phyloP scores from a whole-genome alignment of 2,888 invertebrate species.

The Argyra leucocephala region DNA sequence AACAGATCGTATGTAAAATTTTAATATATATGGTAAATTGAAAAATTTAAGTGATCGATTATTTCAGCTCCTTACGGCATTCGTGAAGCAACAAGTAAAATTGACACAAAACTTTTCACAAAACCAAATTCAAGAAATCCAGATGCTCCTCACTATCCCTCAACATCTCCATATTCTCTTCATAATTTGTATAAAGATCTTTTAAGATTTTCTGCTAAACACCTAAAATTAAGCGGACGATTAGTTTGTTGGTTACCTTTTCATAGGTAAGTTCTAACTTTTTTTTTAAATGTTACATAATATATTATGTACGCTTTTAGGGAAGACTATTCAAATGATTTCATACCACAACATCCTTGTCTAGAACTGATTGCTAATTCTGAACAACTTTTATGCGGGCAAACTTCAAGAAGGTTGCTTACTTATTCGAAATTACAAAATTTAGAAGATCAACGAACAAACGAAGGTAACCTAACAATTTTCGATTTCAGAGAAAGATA shows the following conservation, averaged over 20 bases:
- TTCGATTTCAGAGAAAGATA: constrained; percentile 49
- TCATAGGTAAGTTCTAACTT: constrained; percentile 51
- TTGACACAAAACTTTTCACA: constrained; percentile 41
- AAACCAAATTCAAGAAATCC: constrained; percentile 54
- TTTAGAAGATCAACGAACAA: constrained; percentile 32
- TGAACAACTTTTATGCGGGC: constrained; percentile 76
- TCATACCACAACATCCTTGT: constrained; percentile 72
- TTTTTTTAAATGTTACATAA: constrained; percentile 12
- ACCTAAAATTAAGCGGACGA: constrained; percentile 65
- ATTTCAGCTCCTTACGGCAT: constrained; percentile 90
- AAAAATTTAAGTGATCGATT: neutral
- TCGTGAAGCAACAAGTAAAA: constrained; percentile 80
- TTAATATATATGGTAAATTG: too few relatives aligned
- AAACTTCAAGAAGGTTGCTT: constrained; percentile 71
- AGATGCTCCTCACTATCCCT: constrained; percentile 64
- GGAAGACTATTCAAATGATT: constrained; percentile 59
- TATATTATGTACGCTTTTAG: constrained; percentile 42
- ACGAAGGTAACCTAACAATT: constrained; percentile 38
- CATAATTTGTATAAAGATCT: constrained; percentile 76
- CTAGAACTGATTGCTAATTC: constrained; percentile 70
- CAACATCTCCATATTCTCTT: constrained; percentile 77
- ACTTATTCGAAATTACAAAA: constrained; percentile 71
- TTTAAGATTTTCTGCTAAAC: constrained; percentile 67
- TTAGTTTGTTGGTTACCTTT: constrained; percentile 95
- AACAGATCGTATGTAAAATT: constrained; percentile 74